Evolutionary conservation across 2,113 vertebrate species (phyloP), one percentile per base, ranked within the genome.

Genomic region (Melanotaenia duboulayi): DNA sequence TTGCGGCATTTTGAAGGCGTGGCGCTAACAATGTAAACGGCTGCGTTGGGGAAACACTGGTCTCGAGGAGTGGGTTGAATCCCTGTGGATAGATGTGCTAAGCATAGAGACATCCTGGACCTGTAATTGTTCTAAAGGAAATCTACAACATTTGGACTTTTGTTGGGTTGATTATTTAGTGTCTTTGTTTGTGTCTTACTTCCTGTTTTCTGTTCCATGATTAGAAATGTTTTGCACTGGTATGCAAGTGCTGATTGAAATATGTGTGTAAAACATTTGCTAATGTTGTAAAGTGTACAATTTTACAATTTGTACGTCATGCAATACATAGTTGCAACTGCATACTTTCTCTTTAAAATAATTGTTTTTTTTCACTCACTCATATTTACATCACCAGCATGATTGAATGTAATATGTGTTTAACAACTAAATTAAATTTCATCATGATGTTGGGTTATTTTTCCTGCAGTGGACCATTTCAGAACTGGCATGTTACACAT

Each of bases 401-500:
- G n/a, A 11, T 3, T 20, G 10, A 50, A 20, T n/a, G 13, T 16
- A 42, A 16, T 42, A 16, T 42, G 17, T 48, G 23, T 52, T 52
- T 13, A 24, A 4, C 0, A 42, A 25, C n/a, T 37, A 12, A 16
- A 58, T 28, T 42, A n/a, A 55, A 62, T 55, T 59, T 28, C 28
- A 28, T 28, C n/a, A 50, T 55, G 39, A 37, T 12, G 32, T 39
- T 63, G 32, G 0, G 40, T 1, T 51, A n/a, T 84, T 16, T 62
- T 39, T 55, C 50, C 4, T 80, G 71, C 86, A 99, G 98, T 99
- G 98, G 98, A 95, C 96, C 55, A 96, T 98, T 74, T 91, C 96
- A 54, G 98, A 99, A 80, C 92, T 97, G 78, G 96, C 90, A 17
- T 99, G 98, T 80, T 97, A 99, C 72, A 84, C 97, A 0, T 99